Evolutionary conservation across 2,888 invertebrate genomes (phyloP).

Genomic region (Plagodis dolabraria): DNA sequence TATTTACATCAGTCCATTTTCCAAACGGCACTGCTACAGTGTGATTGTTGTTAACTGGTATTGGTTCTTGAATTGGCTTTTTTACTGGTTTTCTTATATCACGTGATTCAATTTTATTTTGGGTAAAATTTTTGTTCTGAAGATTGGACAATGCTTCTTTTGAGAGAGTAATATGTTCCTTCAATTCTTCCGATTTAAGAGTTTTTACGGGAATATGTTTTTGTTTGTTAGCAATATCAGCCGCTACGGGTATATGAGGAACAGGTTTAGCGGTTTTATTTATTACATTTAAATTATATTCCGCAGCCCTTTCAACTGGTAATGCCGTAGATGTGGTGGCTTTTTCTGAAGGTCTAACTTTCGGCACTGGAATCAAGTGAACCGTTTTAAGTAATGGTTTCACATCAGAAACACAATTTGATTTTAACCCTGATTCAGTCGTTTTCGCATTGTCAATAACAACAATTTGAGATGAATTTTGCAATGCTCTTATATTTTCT

Average conservation of each 20-base stretch:
- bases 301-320: not conserved
- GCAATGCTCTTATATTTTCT: not conserved
- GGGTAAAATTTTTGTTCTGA: constrained; percentile 3
- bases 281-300: not conserved
- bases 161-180: constrained; percentile 3
- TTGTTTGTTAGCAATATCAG: constrained; percentile 17
- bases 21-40: constrained; percentile 72
- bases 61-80: constrained; percentile 38
- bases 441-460: no score
- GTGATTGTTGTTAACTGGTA: constrained; percentile 62
- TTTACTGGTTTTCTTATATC: constrained; percentile 23
- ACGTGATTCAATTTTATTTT: constrained; percentile 12
- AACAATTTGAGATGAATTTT: no score
- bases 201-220: constrained; percentile 4
- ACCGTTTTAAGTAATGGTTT: not conserved
- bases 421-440: no score
- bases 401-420: not conserved
- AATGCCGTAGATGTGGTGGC: not conserved
- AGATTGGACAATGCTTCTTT: constrained; percentile 10
- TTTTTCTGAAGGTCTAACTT: constrained; percentile 10
- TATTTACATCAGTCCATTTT: constrained; percentile 77
- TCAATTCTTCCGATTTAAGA: constrained; percentile 11
- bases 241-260: constrained; percentile 14
- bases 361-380: not conserved
- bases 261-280: constrained; percentile 7